These are phyloP conservation scores for Apis cerana DNA, from an alignment of 1,140 invertebrate genomes.

Conservation along the genomic window DNA sequence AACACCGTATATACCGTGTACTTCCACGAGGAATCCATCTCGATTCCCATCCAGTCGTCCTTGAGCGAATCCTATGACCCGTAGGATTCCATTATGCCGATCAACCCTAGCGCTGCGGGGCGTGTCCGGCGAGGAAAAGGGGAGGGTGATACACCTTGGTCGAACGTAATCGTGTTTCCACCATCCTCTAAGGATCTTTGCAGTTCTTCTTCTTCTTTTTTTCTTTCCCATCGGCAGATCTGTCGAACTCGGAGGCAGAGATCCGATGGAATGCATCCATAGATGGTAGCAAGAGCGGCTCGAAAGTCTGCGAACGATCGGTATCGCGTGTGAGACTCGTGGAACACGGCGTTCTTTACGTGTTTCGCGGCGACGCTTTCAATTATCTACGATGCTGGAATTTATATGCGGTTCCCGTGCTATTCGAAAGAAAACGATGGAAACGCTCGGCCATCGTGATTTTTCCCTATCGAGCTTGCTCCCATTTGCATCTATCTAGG, in stretches of 20 bases:
- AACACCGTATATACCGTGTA: background rate
- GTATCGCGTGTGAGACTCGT: constrained; percentile 40
- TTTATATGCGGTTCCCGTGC: constrained; percentile 9
- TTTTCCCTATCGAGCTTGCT: background rate
- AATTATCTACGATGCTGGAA: constrained; percentile 46
- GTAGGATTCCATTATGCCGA: constrained; percentile 43
- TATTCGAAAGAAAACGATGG: background rate
- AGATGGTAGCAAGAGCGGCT: constrained; percentile 13
- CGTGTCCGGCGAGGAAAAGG: constrained; percentile 7
- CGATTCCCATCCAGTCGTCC: constrained; percentile 31
- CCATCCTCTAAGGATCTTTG: constrained; percentile 12
- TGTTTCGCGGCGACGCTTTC: constrained; percentile 46
- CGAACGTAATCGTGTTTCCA: constrained; percentile 36
- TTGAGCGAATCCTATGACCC: constrained; percentile 39
- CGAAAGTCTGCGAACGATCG: constrained; percentile 30
- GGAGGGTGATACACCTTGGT: background rate
- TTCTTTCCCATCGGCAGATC: background rate
- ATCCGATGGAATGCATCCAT: constrained; percentile 33
- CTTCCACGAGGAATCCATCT: constrained; percentile 13
- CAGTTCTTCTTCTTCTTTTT: background rate
- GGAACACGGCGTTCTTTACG: constrained; percentile 31
- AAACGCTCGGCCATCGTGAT: background rate
- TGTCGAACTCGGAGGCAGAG: background rate
- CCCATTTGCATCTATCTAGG: background rate
- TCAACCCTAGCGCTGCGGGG: constrained; percentile 13